Conservation (phyloP, 2,113 vertebrate genomes). For the Cephalopholis sonnerati region DNA sequence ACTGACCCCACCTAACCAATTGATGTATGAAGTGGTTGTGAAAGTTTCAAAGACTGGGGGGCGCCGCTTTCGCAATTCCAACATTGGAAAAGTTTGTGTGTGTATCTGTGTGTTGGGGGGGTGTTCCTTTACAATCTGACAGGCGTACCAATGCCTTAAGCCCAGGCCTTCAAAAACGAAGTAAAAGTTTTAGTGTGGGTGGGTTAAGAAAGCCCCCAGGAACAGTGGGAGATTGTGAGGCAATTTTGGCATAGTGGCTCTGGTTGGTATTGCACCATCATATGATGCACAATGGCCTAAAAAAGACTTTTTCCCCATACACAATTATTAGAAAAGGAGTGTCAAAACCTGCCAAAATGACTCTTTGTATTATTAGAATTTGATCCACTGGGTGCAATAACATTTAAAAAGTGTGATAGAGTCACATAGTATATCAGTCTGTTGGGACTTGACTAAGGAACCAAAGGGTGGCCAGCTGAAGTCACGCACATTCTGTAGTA, state of each 20-base stretch:
- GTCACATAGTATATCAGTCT: not conserved
- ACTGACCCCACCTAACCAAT: not conserved
- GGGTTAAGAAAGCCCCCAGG: not conserved
- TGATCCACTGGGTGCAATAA: not conserved
- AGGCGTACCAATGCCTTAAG: not conserved
- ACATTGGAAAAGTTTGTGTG: not conserved
- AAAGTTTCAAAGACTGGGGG: not conserved
- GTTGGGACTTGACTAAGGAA: too few species aligned
- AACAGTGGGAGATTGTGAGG: not conserved
- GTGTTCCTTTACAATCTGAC: not conserved
- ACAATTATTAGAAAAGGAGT: not conserved
- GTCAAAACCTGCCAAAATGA: not conserved
- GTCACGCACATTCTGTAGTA: not conserved
- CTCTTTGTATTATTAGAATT: too few species aligned
- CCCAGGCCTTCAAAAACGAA: not conserved
- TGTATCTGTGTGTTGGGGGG: not conserved
- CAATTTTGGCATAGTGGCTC: slow-evolving; percentile 5
- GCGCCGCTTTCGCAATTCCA: not conserved
- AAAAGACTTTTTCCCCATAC: not conserved
- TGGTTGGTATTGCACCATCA: slow-evolving; percentile 11
- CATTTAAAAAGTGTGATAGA: not conserved
- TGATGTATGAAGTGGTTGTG: not conserved
- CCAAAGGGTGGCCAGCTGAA: too few species aligned
- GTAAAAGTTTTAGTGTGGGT: not conserved
- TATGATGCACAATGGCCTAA: not conserved